Percentiles rank a stretch among this genome's conserved stretches.
These are phyloP conservation scores for Thaleichthys pacificus DNA, from an alignment of 2,797 vertebrate genomes.

Conservation along the genomic window DNA sequence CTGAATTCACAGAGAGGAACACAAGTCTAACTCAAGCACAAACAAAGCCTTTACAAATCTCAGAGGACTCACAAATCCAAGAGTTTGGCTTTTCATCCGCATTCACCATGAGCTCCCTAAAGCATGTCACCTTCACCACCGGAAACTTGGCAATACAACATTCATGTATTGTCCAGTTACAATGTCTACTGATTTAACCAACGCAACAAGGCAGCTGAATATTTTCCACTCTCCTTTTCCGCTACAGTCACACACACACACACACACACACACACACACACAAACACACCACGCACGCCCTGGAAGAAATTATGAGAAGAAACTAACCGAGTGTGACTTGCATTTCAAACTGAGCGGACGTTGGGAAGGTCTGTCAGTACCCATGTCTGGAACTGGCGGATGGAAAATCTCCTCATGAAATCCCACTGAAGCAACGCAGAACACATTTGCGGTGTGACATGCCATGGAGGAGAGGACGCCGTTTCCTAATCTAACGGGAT, in stretches of 20 bases:
- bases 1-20: slow-evolving; percentile 50
- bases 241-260: background rate
- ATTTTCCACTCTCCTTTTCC: slow-evolving; percentile 35
- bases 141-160: slow-evolving; percentile 8
- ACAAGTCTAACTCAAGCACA: slow-evolving; percentile 33
- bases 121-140: slow-evolving; percentile 12
- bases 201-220: slow-evolving; percentile 19
- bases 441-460: no score
- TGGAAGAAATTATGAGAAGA: background rate
- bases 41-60: slow-evolving; percentile 50
- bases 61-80: slow-evolving; percentile 53
- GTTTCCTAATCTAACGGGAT: no score
- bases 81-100: slow-evolving; percentile 39
- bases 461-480: no score
- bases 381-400: no score
- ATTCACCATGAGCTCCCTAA: slow-evolving; percentile 28
- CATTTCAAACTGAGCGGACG: slow-evolving; percentile 2
- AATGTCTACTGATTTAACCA: slow-evolving; percentile 10
- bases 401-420: no score
- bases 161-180: background rate
- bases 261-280: no score
- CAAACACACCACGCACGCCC: no score
- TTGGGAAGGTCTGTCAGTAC: no score
- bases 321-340: background rate
- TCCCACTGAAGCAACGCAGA: no score